Conservation (phyloP, 2,888 invertebrate genomes). For the Thymelicus sylvestris region DNA sequence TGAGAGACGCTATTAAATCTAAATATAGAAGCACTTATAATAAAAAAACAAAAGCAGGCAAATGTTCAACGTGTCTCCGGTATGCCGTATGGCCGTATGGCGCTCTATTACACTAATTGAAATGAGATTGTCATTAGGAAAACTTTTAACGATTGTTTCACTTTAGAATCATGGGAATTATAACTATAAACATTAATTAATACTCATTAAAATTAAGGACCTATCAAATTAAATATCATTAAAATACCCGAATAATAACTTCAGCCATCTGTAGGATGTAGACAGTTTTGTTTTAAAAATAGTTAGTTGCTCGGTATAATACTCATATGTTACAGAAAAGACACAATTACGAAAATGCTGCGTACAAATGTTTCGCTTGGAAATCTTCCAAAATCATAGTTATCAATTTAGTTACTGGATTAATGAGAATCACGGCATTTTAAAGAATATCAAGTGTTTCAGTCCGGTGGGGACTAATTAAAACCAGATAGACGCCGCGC, state of each 20-base stretch:
- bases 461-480: conserved; percentile 23
- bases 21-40: conserved; percentile 19
- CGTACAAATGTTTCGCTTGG: conserved; percentile 75
- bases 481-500: conserved; percentile 34
- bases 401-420: conserved; percentile 74
- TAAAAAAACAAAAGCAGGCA: neutral
- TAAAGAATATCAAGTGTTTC: conserved; percentile 26
- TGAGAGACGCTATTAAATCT: conserved; percentile 12
- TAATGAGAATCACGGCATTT: conserved; percentile 63
- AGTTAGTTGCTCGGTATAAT: conserved; percentile 61
- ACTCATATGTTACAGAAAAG: conserved; percentile 65
- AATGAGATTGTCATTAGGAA: too few relatives aligned
- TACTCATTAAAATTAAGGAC: neutral
- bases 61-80: neutral
- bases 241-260: neutral
- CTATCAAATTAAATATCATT: neutral
- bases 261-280: neutral
- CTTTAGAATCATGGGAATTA: neutral
- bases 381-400: conserved; percentile 73
- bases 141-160: too few relatives aligned
- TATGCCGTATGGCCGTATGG: neutral
- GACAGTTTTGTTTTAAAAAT: conserved; percentile 66
- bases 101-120: too few relatives aligned
- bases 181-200: neutral
- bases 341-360: conserved; percentile 75